Conservation (phyloP, 2,888 invertebrate species). For the Eubasilissa splendida region DNA sequence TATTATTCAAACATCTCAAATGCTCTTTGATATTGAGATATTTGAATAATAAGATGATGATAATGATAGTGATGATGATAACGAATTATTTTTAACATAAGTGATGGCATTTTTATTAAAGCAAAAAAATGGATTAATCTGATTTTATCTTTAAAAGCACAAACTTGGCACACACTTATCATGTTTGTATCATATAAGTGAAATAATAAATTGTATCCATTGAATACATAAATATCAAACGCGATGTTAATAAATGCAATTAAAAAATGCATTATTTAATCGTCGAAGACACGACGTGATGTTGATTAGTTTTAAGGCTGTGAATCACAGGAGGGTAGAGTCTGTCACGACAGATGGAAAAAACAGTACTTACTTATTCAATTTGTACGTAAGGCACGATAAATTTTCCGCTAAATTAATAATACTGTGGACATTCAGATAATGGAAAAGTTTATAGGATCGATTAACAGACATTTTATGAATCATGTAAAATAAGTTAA, state of each 20-base stretch:
- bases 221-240: no score
- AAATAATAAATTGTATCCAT: no score
- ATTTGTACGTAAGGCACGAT: not conserved
- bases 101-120: no score
- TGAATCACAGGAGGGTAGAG: conserved; percentile 5
- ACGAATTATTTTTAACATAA: no score
- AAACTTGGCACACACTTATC: no score
- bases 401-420: conserved; percentile 5
- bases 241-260: not conserved
- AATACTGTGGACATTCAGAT: not conserved
- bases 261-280: not conserved
- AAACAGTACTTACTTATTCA: conserved; percentile 20
- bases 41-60: no score
- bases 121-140: no score
- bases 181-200: no score
- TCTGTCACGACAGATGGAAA: conserved; percentile 26
- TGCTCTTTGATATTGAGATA: no score
- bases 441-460: conserved; percentile 21
- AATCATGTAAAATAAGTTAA: not conserved
- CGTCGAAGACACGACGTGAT: not conserved
- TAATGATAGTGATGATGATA: no score
- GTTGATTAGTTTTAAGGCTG: not conserved
- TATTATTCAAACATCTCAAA: no score
- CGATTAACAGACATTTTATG: not conserved
- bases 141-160: no score